Conservation (phyloP, 2,797 vertebrate genomes). For the Babyrousa celebensis region DNA sequence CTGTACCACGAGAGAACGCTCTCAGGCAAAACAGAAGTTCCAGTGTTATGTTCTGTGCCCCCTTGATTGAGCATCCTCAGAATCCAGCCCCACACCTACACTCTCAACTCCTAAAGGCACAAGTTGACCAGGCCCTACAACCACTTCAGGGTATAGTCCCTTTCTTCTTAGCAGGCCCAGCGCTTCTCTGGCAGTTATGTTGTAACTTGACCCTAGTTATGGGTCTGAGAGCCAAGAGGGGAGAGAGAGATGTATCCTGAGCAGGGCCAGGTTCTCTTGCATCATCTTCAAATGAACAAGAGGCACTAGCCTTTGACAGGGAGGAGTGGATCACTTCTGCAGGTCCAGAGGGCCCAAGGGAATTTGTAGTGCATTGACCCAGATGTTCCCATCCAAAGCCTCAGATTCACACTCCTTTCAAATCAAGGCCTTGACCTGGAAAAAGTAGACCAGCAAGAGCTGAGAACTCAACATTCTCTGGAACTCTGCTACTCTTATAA, state of each 20-base stretch:
- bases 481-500: not conserved
- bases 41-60: not conserved
- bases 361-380: not conserved
- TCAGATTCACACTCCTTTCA: not conserved
- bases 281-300: not conserved
- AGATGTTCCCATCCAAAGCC: not conserved
- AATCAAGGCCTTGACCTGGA: not conserved
- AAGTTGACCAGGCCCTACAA: not conserved
- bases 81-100: not conserved
- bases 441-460: not conserved
- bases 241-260: not conserved
- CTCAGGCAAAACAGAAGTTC: not conserved
- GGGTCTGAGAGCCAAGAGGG: not conserved
- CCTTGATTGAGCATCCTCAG: not conserved
- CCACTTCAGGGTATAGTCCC: no score
- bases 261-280: not conserved
- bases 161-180: not conserved
- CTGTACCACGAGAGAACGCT: not conserved
- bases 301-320: not conserved
- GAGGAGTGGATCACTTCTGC: not conserved
- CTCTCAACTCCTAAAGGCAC: not conserved
- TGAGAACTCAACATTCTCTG: not conserved
- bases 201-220: not conserved
- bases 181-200: not conserved
- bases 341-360: not conserved